phyloP scores from a whole-genome alignment of 2,797 vertebrate genomes.

The Alca torda region DNA sequence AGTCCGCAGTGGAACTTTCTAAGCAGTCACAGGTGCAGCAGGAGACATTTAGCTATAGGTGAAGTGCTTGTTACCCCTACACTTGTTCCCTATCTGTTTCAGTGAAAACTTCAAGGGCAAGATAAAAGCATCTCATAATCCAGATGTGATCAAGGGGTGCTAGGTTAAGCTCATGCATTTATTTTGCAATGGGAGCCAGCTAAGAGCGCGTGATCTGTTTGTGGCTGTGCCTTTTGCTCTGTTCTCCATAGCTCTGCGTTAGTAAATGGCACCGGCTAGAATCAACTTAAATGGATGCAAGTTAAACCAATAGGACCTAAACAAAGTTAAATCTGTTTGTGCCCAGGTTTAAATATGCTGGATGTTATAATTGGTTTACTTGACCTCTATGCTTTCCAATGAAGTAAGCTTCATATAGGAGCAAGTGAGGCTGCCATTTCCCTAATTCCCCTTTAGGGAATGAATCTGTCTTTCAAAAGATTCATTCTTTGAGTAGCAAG shows the following conservation, averaged over 20 bases:
- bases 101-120: not conserved
- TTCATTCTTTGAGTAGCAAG: not conserved
- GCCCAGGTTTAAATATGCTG: not conserved
- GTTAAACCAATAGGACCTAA: not conserved
- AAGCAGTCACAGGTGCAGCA: not conserved
- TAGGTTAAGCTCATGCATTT: not conserved
- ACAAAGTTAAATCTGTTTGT: not conserved
- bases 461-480: not conserved
- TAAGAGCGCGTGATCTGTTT: not conserved
- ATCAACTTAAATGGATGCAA: not conserved
- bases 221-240: not conserved
- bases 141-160: not conserved
- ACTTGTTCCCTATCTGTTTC: not conserved
- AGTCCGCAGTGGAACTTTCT: not conserved
- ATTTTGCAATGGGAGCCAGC: not conserved
- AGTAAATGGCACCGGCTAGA: not conserved
- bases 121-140: not conserved
- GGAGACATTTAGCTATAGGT: not conserved
- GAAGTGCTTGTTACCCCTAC: not conserved
- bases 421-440: not conserved
- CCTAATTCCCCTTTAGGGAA: not conserved
- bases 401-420: not conserved
- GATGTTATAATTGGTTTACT: not conserved
- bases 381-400: not conserved
- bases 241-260: not conserved